These are phyloP conservation scores for Phrynocephalus versicolor DNA, from an alignment of 2,113 vertebrate species.

Conservation along the genomic window DNA sequence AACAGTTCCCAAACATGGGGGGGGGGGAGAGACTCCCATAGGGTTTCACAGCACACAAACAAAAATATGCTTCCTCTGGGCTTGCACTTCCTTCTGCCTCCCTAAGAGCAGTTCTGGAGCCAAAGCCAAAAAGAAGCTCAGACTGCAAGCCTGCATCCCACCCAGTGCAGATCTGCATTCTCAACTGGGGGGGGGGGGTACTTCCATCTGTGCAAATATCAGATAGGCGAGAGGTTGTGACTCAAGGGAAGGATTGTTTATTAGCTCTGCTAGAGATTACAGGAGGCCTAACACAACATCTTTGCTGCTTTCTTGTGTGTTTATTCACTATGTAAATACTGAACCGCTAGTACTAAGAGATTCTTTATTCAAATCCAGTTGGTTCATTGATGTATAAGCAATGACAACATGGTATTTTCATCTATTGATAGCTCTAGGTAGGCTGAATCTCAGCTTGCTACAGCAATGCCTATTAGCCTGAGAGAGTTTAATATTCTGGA, in stretches of 20 bases:
- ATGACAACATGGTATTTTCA: slow-evolving; percentile 31
- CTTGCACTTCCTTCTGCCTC: background rate
- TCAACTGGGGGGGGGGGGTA: background rate
- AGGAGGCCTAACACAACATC: too few species aligned
- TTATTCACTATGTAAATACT: background rate
- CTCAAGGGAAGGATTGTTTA: background rate
- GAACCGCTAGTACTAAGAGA: background rate
- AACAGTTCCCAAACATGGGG: too few species aligned
- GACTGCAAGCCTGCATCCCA: background rate
- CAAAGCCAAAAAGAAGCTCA: too few species aligned
- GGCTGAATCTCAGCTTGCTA: slow-evolving; percentile 29
- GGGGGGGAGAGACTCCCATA: background rate
- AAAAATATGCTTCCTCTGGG: background rate
- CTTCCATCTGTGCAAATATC: background rate
- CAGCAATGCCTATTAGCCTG: slow-evolving; percentile 39
- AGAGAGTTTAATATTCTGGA: slow-evolving; percentile 65
- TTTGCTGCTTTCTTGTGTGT: background rate
- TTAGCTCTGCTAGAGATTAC: background rate
- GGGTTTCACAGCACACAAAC: background rate
- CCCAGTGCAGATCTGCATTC: background rate
- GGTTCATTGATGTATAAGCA: slow-evolving; percentile 31
- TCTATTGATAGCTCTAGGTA: slow-evolving; percentile 14
- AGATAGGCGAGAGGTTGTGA: background rate
- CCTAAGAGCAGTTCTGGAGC: background rate
- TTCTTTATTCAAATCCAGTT: background rate